A percentile compares a stretch with the other conserved stretches of the same genome.
Conservation (phyloP, 2,113 vertebrate species). For the Nyctibius bracteatus region DNA sequence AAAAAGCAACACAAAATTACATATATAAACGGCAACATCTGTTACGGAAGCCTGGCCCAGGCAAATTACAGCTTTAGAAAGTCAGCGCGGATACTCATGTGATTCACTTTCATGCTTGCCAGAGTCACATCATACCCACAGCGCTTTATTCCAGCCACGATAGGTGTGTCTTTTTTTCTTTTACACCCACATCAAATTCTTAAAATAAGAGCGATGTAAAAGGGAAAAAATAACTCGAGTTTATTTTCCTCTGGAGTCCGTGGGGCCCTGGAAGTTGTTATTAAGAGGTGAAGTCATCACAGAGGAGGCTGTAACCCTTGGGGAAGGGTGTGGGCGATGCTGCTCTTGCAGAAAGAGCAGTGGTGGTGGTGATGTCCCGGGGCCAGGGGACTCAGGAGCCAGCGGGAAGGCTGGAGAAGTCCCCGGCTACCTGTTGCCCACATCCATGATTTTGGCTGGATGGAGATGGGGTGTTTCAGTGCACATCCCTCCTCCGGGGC, state of each 20-base stretch:
- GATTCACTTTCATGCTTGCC: constrained; percentile 28
- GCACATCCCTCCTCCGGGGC: neutral
- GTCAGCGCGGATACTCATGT: neutral
- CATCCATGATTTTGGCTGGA: neutral
- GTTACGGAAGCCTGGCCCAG: constrained; percentile 6
- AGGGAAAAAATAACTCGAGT: constrained; percentile 27
- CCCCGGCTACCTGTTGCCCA: neutral
- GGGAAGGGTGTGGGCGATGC: neutral
- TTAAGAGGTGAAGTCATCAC: constrained; percentile 46
- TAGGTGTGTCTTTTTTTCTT: constrained; percentile 46
- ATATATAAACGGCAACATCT: neutral
- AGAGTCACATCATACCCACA: constrained; percentile 24
- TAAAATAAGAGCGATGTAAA: constrained; percentile 50
- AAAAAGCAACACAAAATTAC: neutral
- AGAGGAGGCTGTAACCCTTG: neutral
- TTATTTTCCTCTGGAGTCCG: constrained; percentile 38
- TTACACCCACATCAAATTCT: constrained; percentile 49
- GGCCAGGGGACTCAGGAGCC: neutral
- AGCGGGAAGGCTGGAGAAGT: neutral
- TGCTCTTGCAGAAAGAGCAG: neutral
- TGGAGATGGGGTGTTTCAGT: fast-evolving
- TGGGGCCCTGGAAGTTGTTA: constrained; percentile 12
- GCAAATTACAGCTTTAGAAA: constrained; percentile 29
- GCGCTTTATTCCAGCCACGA: neutral
- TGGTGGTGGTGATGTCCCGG: neutral